Percentiles rank a stretch among this genome's conserved stretches.
phyloP scores from a whole-genome alignment of 2,797 vertebrate genomes.

The Lepus oiostolus region DNA sequence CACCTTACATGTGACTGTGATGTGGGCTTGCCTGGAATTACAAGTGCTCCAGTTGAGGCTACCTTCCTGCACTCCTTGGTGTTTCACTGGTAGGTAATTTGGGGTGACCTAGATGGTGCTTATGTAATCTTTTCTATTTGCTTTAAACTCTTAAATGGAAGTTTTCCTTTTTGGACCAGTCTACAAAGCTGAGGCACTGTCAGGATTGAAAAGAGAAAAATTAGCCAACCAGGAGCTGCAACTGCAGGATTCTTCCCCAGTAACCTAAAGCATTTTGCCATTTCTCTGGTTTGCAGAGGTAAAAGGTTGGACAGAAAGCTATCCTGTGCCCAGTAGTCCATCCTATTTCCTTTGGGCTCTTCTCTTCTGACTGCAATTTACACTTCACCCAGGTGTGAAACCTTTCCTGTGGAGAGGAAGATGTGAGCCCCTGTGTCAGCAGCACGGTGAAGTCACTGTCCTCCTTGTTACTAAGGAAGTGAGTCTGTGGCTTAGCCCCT shows the following conservation, averaged over 20 bases:
- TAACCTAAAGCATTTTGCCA: neutral
- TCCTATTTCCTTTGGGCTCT: neutral
- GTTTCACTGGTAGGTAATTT: neutral
- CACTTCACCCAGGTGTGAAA: slow-evolving; percentile 76
- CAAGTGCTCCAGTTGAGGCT: neutral
- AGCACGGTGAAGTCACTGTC: slow-evolving; percentile 53
- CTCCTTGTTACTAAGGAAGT: slow-evolving; percentile 40
- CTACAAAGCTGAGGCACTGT: neutral
- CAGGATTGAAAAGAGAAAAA: slow-evolving; percentile 16
- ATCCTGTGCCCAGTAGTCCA: neutral
- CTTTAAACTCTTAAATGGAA: slow-evolving; percentile 21
- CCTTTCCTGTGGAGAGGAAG: slow-evolving; percentile 74
- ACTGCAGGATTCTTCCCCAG: neutral
- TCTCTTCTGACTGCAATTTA: slow-evolving; percentile 80
- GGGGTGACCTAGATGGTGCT: neutral
- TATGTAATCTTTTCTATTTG: neutral
- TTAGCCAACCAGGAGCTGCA: neutral
- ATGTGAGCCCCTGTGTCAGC: slow-evolving; percentile 22
- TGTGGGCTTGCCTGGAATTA: neutral
- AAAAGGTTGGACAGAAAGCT: neutral
- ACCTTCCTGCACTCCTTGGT: neutral
- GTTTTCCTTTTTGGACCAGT: slow-evolving; percentile 6
- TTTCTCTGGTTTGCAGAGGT: slow-evolving; percentile 24
- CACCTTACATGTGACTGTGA: neutral
- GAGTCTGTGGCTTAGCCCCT: slow-evolving; percentile 52